A percentile compares a stretch with the other conserved stretches of the same genome.
Evolutionary conservation across 2,888 invertebrate genomes (phyloP).

Genomic region (Odontocolon sp.): DNA sequence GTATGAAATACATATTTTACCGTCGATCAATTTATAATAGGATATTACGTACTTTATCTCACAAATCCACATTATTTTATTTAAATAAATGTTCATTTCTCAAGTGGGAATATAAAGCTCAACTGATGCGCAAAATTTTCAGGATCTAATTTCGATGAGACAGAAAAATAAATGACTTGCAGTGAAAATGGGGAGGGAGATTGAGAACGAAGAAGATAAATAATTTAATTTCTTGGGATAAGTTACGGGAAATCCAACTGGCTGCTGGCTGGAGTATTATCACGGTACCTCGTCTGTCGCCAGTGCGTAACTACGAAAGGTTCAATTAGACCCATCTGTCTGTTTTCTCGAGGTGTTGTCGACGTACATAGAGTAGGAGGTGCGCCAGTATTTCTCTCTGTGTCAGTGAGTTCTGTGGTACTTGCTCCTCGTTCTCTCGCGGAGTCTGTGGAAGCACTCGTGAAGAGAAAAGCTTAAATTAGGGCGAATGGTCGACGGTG

Average conservation of each 20-base stretch:
- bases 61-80: not conserved
- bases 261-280: not conserved
- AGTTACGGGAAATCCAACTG: conserved; percentile 8
- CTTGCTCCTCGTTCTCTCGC: not conserved
- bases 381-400: conserved; percentile 4
- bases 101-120: not conserved
- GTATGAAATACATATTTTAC: too few relatives aligned
- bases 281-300: not conserved
- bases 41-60: not conserved
- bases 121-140: not conserved
- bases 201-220: not conserved
- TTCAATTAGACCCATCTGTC: conserved; percentile 60
- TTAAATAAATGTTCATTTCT: not conserved
- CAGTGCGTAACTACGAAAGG: conserved; percentile 41
- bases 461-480: conserved; percentile 53
- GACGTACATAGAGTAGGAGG: conserved; percentile 27
- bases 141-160: not conserved
- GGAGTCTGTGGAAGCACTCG: not conserved
- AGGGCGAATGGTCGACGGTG: conserved; percentile 28
- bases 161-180: conserved; percentile 2
- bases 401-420: conserved; percentile 32
- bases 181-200: not conserved
- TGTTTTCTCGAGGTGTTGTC: conserved; percentile 51
- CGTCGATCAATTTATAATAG: too few relatives aligned
- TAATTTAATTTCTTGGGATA: conserved; percentile 25